Percentiles rank a stretch among this genome's conserved stretches.
Conservation (phyloP, 1,140 invertebrate genomes). For the Sarcophaga bullata region DNA sequence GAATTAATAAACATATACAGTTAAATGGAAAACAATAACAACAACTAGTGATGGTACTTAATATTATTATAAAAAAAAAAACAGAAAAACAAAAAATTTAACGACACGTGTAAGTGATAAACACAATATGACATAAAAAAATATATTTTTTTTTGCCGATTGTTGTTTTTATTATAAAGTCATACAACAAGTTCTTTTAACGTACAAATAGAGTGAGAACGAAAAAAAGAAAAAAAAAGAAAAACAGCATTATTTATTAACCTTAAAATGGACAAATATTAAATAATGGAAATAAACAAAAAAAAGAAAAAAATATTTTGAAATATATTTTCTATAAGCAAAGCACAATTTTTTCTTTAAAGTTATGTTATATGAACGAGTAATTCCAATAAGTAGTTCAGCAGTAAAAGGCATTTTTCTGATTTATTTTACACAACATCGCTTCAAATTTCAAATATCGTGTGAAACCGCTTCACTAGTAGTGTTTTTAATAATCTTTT, state of each 20-base stretch:
- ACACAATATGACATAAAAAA: not conserved
- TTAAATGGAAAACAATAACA: too few relatives aligned
- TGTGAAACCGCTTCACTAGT: not conserved
- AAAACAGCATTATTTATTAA: slow-evolving; percentile 26
- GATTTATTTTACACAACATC: not conserved
- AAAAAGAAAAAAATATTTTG: too few relatives aligned
- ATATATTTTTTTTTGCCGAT: not conserved
- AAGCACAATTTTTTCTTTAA: too few relatives aligned
- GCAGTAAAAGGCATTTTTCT: not conserved
- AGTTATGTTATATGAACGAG: too few relatives aligned
- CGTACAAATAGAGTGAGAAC: too few relatives aligned
- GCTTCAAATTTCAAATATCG: slow-evolving; percentile 11
- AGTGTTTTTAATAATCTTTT: too few relatives aligned
- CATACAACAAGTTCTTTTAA: too few relatives aligned
- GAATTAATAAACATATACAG: not conserved
- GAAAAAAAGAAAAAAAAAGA: not conserved
- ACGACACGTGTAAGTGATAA: slow-evolving; percentile 37
- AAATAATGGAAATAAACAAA: too few relatives aligned
- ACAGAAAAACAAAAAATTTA: slow-evolving; percentile 12
- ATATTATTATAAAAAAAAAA: not conserved
- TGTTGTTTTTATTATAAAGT: slow-evolving; percentile 14
- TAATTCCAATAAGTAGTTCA: too few relatives aligned
- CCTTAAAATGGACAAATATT: not conserved
- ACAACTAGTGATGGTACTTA: too few relatives aligned
- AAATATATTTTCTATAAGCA: too few relatives aligned